Evolutionary conservation across 2,113 vertebrate genomes (phyloP), one percentile per base, ranked within the genome.

Genomic region (Pristiophorus japonicus): DNA sequence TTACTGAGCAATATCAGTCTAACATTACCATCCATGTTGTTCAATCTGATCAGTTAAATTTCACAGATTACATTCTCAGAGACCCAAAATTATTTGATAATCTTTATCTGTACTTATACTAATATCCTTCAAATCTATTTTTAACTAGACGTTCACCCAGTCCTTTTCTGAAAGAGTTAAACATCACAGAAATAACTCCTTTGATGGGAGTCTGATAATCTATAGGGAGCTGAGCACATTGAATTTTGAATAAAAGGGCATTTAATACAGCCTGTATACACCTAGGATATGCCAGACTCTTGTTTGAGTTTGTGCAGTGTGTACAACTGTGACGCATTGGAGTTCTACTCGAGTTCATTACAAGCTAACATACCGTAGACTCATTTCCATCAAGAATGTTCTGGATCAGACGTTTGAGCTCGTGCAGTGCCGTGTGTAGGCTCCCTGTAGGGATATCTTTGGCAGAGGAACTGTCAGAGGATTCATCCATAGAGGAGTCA

Each of bases 401-500:
- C 96, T 99, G 99, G 8, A 99, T 98, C n/a, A 99, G 97, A 95
- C 98, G 98, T 97, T 99, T 98, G 42, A 99, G 98, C 97, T 99
- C 99, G 0, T 97, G 98, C 95, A 99, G 98, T 92, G 98, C 98
- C 10, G 98, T 98, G 95, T 98, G 98, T 95, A 99, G 97, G 97
- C 99, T 99, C 66, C 99, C 99, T 0, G 98, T 98, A 0, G 99
- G 98, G 95, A 99, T 98, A 0, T 99, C 99, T 97, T 99, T 99
- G 97, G 98, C 98, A 1, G 99, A 99, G 1, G 98, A 99, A 63
- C 99, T 99, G 97, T 99, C 99, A 0, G 99, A 99, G 70, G 99
- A 99, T 97, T 99, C 99, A 16, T 99, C 99, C 99, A 99, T 99
- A 14, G 99, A 99, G 96, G 99, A 99, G 97, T 99, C 99, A 0